Evolutionary conservation across 2,888 invertebrate genomes (phyloP).

Genomic region (Notodonta ziczac): DNA sequence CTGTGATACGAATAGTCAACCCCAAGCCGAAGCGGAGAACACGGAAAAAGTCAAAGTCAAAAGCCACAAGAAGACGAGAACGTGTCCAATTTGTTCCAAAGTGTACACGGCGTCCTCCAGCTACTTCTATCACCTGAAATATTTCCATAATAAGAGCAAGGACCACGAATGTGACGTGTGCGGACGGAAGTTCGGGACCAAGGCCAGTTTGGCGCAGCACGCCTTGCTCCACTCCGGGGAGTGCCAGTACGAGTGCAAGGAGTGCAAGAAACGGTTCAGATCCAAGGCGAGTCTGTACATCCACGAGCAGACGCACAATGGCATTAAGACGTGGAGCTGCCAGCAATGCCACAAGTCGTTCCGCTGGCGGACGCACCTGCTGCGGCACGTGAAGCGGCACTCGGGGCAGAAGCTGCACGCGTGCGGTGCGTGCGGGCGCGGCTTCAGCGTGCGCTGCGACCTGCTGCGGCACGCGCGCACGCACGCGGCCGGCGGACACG

Average conservation of each 20-base stretch:
- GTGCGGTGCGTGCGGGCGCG: conserved; percentile 77
- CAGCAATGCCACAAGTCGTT: conserved; percentile 67
- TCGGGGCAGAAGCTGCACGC: conserved; percentile 60
- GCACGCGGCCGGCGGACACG: conserved; percentile 66
- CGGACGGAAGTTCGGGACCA: conserved; percentile 74
- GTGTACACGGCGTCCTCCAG: conserved; percentile 75
- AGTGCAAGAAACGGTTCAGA: conserved; percentile 78
- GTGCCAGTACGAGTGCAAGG: conserved; percentile 67
- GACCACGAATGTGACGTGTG: conserved; percentile 79
- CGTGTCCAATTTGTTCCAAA: conserved; percentile 78
- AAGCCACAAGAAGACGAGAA: conserved; percentile 52
- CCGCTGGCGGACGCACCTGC: conserved; percentile 73
- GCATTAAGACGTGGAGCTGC: conserved; percentile 42
- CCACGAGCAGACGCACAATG: conserved; percentile 72
- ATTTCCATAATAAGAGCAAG: conserved; percentile 71
- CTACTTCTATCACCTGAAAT: conserved; percentile 81
- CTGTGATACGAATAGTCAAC: background rate
- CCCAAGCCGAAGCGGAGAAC: background rate
- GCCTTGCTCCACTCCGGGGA: conserved; percentile 72
- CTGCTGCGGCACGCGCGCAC: conserved; percentile 77
- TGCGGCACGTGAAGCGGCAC: conserved; percentile 73
- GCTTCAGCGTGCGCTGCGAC: conserved; percentile 74
- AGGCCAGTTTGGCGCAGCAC: conserved; percentile 72
- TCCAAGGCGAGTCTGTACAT: conserved; percentile 77
- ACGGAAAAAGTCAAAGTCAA: conserved; percentile 11